Evolutionary conservation across 2,113 vertebrate genomes (phyloP).

Genomic region (Turnix velox): DNA sequence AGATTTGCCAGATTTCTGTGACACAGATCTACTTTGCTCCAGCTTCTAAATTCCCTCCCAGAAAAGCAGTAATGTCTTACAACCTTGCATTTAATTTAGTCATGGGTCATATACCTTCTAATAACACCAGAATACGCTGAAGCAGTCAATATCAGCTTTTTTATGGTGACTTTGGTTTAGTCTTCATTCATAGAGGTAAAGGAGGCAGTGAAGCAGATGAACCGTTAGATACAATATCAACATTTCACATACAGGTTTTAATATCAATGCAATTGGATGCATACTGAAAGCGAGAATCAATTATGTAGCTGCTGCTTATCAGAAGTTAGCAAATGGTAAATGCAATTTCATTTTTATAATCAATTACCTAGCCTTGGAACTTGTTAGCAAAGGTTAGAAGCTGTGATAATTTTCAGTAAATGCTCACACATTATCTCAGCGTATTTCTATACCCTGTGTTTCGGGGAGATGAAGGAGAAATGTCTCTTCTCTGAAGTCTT

Average conservation of each 20-base stretch:
- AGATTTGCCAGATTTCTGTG: background rate
- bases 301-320: constrained; percentile 24
- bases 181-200: background rate
- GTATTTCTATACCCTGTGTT: background rate
- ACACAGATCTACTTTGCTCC: background rate
- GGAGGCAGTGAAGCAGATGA: background rate
- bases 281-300: background rate
- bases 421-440: background rate
- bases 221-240: background rate
- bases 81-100: background rate
- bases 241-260: background rate
- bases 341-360: constrained; percentile 28
- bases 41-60: background rate
- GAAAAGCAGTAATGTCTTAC: background rate
- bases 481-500: background rate
- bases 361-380: background rate
- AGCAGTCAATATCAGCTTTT: background rate
- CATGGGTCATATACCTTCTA: background rate
- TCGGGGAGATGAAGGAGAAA: background rate
- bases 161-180: background rate
- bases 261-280: background rate
- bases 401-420: constrained; percentile 29
- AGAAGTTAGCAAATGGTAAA: constrained; percentile 26
- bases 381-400: constrained; percentile 31
- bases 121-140: background rate